Evolutionary conservation across 2,797 vertebrate species (phyloP).

Genomic region (Brachyrhaphis roseni): DNA sequence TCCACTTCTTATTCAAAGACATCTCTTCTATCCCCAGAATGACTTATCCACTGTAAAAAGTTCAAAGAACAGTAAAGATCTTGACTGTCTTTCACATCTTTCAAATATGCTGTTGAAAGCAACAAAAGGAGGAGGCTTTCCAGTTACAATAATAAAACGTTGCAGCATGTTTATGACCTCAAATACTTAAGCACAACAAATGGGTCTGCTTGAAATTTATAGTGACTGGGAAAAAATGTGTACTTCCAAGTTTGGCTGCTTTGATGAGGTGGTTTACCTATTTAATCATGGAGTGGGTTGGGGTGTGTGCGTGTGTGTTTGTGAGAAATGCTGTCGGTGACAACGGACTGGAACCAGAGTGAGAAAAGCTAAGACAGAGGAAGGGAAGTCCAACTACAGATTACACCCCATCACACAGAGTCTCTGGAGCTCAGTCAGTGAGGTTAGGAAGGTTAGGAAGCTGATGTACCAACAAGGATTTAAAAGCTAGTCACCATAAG

Average conservation of each 20-base stretch:
- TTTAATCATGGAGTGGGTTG: constrained; percentile 12
- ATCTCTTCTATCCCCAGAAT: background rate
- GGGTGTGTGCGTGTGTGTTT: background rate
- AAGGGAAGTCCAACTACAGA: constrained; percentile 28
- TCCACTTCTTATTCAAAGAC: background rate
- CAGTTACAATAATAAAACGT: constrained; percentile 6
- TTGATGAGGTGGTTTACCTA: constrained; percentile 46
- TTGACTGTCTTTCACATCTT: background rate
- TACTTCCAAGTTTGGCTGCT: constrained; percentile 49
- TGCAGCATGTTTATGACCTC: constrained; percentile 8
- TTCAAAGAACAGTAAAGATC: constrained; percentile 4
- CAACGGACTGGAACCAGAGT: constrained; percentile 20
- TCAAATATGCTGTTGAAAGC: constrained; percentile 1
- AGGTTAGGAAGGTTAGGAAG: constrained; percentile 59
- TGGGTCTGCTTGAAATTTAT: constrained; percentile 13
- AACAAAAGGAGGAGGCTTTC: constrained; percentile 14
- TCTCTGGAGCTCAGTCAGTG: constrained; percentile 59
- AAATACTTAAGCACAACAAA: background rate
- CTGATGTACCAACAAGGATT: constrained; percentile 64
- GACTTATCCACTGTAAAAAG: background rate
- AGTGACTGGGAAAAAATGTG: constrained; percentile 39
- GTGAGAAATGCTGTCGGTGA: constrained; percentile 18
- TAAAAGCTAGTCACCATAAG: constrained; percentile 52
- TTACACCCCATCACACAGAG: constrained; percentile 49
- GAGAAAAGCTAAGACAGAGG: constrained; percentile 24